phyloP scores from a whole-genome alignment of 37 sponge, comb jelly and placozoan genomes.

The Bolinopsis microptera region DNA sequence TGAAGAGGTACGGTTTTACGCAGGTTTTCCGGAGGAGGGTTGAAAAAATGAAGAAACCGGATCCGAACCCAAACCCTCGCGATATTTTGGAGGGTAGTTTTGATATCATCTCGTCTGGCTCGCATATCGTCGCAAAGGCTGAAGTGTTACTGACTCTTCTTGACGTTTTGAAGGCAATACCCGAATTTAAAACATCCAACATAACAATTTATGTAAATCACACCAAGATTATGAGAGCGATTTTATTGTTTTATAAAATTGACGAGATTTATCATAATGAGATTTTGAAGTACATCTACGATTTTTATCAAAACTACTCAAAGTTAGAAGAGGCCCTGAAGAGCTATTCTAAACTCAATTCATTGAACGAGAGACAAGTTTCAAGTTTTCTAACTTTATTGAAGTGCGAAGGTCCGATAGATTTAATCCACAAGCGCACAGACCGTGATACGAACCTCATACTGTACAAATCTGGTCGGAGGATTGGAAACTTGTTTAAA shows the following conservation, averaged over 20 bases:
- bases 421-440: not conserved
- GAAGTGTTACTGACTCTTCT: not conserved
- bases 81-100: constrained; percentile 39
- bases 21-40: constrained; percentile 39
- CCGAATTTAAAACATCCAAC: not conserved
- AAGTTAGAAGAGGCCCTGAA: constrained; percentile 40
- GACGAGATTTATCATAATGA: constrained; percentile 1
- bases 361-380: not conserved
- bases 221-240: constrained; percentile 43
- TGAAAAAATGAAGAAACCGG: not conserved
- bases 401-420: constrained; percentile 41
- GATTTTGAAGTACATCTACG: not conserved
- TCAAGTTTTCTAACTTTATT: not conserved
- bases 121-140: not conserved
- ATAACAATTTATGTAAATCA: constrained; percentile 41
- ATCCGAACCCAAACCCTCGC: not conserved
- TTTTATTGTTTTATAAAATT: constrained; percentile 20
- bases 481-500: not conserved
- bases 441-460: not conserved
- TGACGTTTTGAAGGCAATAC: not conserved
- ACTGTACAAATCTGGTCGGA: not conserved
- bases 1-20: constrained; percentile 42
- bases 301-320: not conserved
- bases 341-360: not conserved
- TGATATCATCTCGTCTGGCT: not conserved